Conservation (phyloP, 2,888 invertebrate species). For the Synergus gifuensis region DNA sequence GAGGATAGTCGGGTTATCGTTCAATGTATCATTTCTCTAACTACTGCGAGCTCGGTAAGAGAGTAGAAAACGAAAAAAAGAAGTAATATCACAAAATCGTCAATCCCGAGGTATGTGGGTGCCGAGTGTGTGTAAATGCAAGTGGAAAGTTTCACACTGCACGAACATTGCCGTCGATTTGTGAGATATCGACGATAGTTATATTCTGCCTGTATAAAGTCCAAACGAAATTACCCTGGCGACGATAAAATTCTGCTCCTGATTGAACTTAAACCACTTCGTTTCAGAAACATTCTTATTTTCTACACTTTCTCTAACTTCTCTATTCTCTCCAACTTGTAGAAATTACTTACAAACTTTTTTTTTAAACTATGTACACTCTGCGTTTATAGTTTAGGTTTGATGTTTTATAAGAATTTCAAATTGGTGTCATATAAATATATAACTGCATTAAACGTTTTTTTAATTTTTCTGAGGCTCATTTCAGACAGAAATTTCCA, state of each 20-base stretch:
- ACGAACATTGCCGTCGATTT: constrained; percentile 31
- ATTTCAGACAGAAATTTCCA: no score
- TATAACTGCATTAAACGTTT: no score
- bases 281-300: neutral
- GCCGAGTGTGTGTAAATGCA: constrained; percentile 30
- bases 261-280: neutral
- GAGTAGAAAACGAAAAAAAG: constrained; percentile 46
- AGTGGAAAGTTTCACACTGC: constrained; percentile 37
- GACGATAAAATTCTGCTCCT: constrained; percentile 15
- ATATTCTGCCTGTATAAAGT: constrained; percentile 34
- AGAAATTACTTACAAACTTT: no score
- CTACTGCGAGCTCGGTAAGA: constrained; percentile 52
- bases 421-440: neutral
- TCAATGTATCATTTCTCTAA: constrained; percentile 54
- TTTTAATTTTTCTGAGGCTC: no score
- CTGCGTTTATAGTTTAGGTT: no score
- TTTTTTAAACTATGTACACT: no score
- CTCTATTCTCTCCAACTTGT: no score
- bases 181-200: constrained; percentile 34
- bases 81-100: constrained; percentile 53
- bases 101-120: constrained; percentile 50
- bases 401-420: neutral
- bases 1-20: constrained; percentile 48
- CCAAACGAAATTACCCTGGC: constrained; percentile 36
- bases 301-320: neutral